Evolutionary conservation across 2,113 vertebrate genomes (phyloP), one percentile per base, ranked within the genome.

Genomic region (Ophiodon elongatus): DNA sequence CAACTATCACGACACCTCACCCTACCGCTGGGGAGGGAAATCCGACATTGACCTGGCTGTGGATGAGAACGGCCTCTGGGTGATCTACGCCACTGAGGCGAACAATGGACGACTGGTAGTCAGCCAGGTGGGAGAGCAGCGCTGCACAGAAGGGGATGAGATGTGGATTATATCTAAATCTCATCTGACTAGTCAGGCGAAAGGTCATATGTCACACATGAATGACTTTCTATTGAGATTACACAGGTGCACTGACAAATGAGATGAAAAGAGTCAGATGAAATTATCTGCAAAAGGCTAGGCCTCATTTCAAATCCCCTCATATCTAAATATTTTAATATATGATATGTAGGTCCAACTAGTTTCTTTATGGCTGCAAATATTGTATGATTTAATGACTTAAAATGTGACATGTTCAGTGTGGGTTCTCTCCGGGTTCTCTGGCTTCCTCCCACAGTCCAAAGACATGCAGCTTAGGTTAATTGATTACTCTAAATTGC

Each of bases 1-100:
- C 93, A 98, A 98, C 94, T 99, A 99, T 85, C 97, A 99, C 11
- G 98, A 99, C 93, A 98, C 98, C 0, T 97, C 98, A 0, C 98
- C 98, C 0, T 99, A 99, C 52, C 97, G 98, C 81, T 98, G 98
- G 97, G 98, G 98, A 0, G 98, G 98, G 73, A 98, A 99, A 79
- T 98, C 97, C 0, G 98, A 99, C 92, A 98, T 99, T 33, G 97
- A 99, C 92, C 90, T 99, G 86, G 98, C 98, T 0, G 98, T 98
- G 90, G 98, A 98, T 8, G 97, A 99, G 94, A 98, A 97, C 0
- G 97, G 98, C 14, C 93, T 99, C 11, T 99, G 98, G 98, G 97
- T 97, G 14, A 97, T 99, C 84, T 99, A 99, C 29, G 97, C 97
- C 91, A 99, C 97, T 0, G 98, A 98, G 89, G 90, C 93, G 76